Conservation (phyloP, 2,797 vertebrate species). For the Caiman crocodilus region DNA sequence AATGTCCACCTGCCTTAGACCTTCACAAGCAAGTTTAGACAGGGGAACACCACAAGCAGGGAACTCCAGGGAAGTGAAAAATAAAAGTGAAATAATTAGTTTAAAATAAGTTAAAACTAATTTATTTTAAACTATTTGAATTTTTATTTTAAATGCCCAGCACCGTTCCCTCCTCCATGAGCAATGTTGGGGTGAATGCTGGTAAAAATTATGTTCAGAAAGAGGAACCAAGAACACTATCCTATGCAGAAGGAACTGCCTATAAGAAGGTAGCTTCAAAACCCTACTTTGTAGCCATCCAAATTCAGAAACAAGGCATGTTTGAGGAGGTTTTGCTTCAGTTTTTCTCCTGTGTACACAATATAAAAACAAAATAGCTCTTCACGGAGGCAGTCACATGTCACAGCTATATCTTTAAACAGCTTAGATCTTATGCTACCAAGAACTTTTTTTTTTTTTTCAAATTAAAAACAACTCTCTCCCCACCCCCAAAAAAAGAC, state of each 20-base stretch:
- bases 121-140: neutral
- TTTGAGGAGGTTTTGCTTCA: constrained; percentile 1
- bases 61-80: neutral
- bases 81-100: too few relatives aligned
- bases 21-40: neutral
- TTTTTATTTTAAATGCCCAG: too few relatives aligned
- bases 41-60: neutral
- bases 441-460: neutral
- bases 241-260: neutral
- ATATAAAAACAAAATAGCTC: constrained; percentile 2
- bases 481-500: too few relatives aligned
- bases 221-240: neutral
- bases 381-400: constrained; percentile 1
- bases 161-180: neutral
- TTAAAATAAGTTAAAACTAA: too few relatives aligned
- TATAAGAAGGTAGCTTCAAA: neutral
- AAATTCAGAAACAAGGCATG: neutral
- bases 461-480: neutral
- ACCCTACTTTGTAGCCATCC: neutral
- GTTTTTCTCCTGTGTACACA: neutral
- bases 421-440: neutral
- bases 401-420: neutral
- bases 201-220: neutral
- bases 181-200: neutral
- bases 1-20: neutral